These are phyloP conservation scores for Epizoanthus stellaris DNA, from an alignment of 92 coral and sea anemone genomes.

Conservation along the genomic window DNA sequence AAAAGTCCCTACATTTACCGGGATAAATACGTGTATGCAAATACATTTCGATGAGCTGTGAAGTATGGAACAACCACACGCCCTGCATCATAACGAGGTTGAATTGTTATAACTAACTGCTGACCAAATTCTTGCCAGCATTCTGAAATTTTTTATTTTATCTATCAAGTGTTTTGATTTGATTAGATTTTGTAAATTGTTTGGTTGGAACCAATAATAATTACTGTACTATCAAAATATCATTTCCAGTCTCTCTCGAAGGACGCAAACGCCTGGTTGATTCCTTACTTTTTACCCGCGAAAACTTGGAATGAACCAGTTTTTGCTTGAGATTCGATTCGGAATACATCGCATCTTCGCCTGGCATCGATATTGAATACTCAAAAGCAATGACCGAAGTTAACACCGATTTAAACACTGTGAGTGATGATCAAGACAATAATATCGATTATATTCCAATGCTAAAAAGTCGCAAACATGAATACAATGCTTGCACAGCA, in stretches of 20 bases:
- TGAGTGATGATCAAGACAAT: not conserved
- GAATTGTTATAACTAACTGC: slow-evolving; percentile 32
- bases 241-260: slow-evolving; percentile 1
- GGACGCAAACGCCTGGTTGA: no score
- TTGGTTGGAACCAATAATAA: slow-evolving; percentile 8
- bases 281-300: slow-evolving; percentile 19
- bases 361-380: not conserved
- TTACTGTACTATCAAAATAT: slow-evolving; percentile 3
- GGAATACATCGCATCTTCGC: no score
- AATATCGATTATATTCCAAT: slow-evolving; percentile 10
- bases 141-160: not conserved
- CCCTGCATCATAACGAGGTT: slow-evolving; percentile 86
- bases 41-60: slow-evolving; percentile 52
- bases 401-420: not conserved
- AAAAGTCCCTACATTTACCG: slow-evolving; percentile 65
- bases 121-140: slow-evolving; percentile 5
- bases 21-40: slow-evolving; percentile 80
- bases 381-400: not conserved
- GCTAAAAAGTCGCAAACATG: slow-evolving; percentile 3
- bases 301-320: slow-evolving; percentile 1
- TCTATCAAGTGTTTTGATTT: slow-evolving; percentile 27
- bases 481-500: not conserved
- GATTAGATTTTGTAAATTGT: not conserved
- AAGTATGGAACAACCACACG: slow-evolving; percentile 68
- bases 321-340: no score